Percentiles rank a stretch among this genome's conserved stretches.
Evolutionary conservation across 2,797 vertebrate genomes (phyloP).

Genomic region (Urophycis tenuis): DNA sequence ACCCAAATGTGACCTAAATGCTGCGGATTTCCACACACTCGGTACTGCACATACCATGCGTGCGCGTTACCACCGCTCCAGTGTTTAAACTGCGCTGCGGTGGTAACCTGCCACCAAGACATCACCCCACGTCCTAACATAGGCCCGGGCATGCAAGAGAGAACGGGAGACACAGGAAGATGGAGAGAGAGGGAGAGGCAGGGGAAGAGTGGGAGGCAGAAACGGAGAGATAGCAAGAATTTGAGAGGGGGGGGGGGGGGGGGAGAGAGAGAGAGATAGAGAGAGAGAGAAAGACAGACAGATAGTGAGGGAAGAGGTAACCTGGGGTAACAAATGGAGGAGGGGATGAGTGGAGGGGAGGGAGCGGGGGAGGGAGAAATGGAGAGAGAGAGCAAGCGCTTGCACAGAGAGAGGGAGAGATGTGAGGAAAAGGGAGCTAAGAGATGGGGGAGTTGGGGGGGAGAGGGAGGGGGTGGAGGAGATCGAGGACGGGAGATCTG

Average conservation of each 20-base stretch:
- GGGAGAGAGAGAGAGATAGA: not conserved
- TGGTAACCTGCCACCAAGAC: constrained; percentile 23
- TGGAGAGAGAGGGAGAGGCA: not conserved
- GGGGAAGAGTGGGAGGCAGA: no score
- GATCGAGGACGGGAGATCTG: constrained; percentile 25
- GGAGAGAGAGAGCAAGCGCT: not conserved
- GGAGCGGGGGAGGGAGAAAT: no score
- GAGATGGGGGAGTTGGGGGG: no score
- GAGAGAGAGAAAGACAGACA: not conserved
- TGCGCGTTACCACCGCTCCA: not conserved
- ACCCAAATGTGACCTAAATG: not conserved
- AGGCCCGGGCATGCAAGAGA: constrained; percentile 35
- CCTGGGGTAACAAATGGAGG: no score
- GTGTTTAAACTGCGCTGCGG: not conserved
- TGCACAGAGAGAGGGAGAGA: not conserved
- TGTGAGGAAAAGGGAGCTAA: not conserved
- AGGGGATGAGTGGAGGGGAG: not conserved
- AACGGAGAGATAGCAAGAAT: not conserved
- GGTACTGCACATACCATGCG: not conserved
- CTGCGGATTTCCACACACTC: not conserved
- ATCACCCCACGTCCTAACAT: constrained; percentile 37
- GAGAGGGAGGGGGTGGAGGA: not conserved
- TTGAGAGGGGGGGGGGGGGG: not conserved
- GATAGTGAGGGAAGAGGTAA: no score
- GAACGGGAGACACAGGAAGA: not conserved